Evolutionary conservation across 2,888 invertebrate genomes (phyloP), one percentile per base, ranked within the genome.

Genomic region (Melanostoma scalare): DNA sequence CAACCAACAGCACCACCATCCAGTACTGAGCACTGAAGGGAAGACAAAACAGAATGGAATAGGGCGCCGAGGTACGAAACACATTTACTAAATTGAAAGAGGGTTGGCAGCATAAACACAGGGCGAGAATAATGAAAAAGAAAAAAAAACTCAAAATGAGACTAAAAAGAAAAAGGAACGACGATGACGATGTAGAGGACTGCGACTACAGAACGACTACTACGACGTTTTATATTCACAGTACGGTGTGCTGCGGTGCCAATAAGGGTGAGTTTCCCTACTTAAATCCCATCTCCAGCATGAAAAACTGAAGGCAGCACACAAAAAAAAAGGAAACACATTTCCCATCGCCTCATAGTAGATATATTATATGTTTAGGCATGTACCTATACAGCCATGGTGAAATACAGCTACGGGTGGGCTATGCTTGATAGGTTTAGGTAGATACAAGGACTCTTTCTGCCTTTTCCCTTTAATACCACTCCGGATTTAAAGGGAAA

Each of bases 51-150:
- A 65, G 60, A 79, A 75, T 71, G 71, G 74, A 75, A 84, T 84
- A 84, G 79, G 84, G 71, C 84, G 74, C 84, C 84, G 79, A 84
- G 84, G 74, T 84, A 71, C 79, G 67, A 84, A 84, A 79, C 74
- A 84, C 84, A 84, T 84, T 84, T 84, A 71, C 84, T 84, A 84
- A 84, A 84, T 84, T 84, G 74, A 65, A 84, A 79, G 74, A 79
- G 79, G 84, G 84, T 84, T 84, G 79, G 84, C 71, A 84, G 78
- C 71, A 53, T 31, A 80, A 75, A 60, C 81, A 71, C 46, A 73
- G 67, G 67, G 67, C 67, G 77, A 72, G 55, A 68, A 63, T 63
- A 68, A 72, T 55, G 55, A 78, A 44, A 52, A 55, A 63, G 30
- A 55, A 60, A 65, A 76, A 52, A 82, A 8, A 78, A 63, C 56